A percentile compares a stretch with the other conserved stretches of the same genome.
These are phyloP conservation scores for Rhagoletis zephyria DNA, from an alignment of 1,140 invertebrate genomes.

Conservation along the genomic window DNA sequence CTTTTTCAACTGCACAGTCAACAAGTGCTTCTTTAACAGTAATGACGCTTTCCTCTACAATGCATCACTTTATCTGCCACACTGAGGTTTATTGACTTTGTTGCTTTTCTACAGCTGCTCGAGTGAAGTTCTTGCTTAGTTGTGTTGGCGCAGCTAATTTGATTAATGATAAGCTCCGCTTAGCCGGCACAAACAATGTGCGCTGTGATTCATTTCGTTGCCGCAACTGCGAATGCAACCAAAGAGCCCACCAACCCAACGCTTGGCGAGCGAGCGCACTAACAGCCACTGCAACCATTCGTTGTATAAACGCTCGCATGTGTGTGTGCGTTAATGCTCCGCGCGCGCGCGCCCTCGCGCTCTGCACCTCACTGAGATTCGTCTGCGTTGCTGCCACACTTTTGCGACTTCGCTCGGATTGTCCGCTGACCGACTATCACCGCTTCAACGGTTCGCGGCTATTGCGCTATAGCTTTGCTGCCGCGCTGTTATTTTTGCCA, in stretches of 20 bases:
- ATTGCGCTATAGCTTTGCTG: neutral
- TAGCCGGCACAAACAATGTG: constrained; percentile 46
- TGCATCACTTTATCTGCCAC: neutral
- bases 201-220: constrained; percentile 32
- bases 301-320: neutral
- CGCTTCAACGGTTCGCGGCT: neutral
- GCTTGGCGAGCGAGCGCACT: neutral
- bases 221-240: neutral
- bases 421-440: constrained; percentile 10
- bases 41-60: neutral
- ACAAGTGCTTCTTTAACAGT: constrained; percentile 9
- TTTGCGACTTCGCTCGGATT: constrained; percentile 36
- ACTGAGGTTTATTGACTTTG: constrained; percentile 20
- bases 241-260: neutral
- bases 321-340: neutral
- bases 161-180: constrained; percentile 47
- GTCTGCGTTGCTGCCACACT: neutral
- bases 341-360: neutral
- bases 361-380: neutral
- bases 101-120: neutral
- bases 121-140: neutral
- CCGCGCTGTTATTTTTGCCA: constrained; percentile 1
- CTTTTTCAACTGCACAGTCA: neutral
- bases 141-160: constrained; percentile 28
- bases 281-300: neutral